Evolutionary conservation across 2,888 invertebrate species (phyloP), one percentile per base, ranked within the genome.

Genomic region (Synanthedon vespiformis): DNA sequence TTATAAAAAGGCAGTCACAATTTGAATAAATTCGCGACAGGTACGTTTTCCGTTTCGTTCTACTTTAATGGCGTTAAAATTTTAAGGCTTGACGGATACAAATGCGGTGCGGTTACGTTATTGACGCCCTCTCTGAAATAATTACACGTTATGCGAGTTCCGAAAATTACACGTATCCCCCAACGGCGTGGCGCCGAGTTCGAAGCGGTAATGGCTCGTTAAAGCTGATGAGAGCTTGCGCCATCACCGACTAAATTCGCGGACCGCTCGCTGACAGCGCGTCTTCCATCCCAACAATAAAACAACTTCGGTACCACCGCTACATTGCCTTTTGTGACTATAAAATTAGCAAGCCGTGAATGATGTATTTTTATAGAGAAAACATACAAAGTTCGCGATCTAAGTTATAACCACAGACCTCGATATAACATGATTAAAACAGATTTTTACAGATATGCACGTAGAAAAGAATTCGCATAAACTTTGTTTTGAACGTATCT

Each of bases 141-240:
- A 86, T 85, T 85, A 83, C 70, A 82, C 69, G 79, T 84, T 81
- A 78, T 72, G 72, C 70, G 77, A 77, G 77, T 78, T 77, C 75
- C 77, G 79, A 82, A 83, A 80, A 84, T 84, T 80, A 81, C 77
- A 68, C 62, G 73, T 72, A 74, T 72, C 74, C 69, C 76, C 77
- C 65, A 70, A 68, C 27, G 14, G 16, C 12, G 34, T 34, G 14
- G 50, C 40, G 50, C 4, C 18, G 48, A 34, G 50, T 27, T 40
- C 34, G 58, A 58, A 59, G 67, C 67, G 70, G 84, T 81, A 82
- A 85, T 83, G 80, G 80, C 75, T 86, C 86, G 83, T 86, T 85
- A 84, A 82, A 81, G 76, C 80, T 85, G 86, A 86, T 83, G 86
- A 84, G 83, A 74, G 75, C 75, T 74, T 68, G 71, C 74, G 72